Percentiles rank a stretch among this genome's conserved stretches.
Evolutionary conservation across 2,113 vertebrate genomes (phyloP).

Genomic region (Donacobius atricapilla): DNA sequence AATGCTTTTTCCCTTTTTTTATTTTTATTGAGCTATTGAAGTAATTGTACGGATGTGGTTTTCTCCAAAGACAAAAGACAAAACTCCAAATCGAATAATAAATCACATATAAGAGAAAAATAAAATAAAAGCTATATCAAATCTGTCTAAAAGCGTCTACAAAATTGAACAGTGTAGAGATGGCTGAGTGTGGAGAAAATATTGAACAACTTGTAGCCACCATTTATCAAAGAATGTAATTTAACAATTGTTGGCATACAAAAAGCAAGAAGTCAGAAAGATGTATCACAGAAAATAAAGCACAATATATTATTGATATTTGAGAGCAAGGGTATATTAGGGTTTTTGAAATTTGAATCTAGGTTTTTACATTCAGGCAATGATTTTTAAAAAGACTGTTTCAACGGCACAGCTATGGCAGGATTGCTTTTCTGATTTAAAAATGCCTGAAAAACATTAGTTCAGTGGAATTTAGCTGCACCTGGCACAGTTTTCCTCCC

Average conservation of each 20-base stretch:
- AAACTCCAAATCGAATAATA: constrained; percentile 41
- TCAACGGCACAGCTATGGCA: not conserved
- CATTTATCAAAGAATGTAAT: constrained; percentile 59
- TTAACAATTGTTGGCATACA: constrained; percentile 46
- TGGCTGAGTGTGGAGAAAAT: constrained; percentile 41
- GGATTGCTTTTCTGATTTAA: not conserved
- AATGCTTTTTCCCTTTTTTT: not conserved
- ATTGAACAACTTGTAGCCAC: constrained; percentile 48
- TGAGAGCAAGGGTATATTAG: not conserved
- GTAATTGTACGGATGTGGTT: not conserved
- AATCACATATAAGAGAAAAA: constrained; percentile 46
- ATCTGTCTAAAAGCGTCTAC: constrained; percentile 45
- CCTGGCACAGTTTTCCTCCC: not conserved
- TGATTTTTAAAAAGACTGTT: not conserved
- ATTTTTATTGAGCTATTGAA: constrained; percentile 44
- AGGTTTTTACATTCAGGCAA: not conserved
- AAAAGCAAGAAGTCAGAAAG: constrained; percentile 45
- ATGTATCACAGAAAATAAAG: constrained; percentile 40
- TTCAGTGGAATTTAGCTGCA: not conserved
- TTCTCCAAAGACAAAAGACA: constrained; percentile 20
- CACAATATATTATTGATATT: constrained; percentile 13
- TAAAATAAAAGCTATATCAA: constrained; percentile 60
- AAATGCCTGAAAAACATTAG: not conserved
- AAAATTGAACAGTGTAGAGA: constrained; percentile 39
- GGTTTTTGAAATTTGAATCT: not conserved